phyloP scores from a whole-genome alignment of 2,888 invertebrate species.

The Corbicula japonica region DNA sequence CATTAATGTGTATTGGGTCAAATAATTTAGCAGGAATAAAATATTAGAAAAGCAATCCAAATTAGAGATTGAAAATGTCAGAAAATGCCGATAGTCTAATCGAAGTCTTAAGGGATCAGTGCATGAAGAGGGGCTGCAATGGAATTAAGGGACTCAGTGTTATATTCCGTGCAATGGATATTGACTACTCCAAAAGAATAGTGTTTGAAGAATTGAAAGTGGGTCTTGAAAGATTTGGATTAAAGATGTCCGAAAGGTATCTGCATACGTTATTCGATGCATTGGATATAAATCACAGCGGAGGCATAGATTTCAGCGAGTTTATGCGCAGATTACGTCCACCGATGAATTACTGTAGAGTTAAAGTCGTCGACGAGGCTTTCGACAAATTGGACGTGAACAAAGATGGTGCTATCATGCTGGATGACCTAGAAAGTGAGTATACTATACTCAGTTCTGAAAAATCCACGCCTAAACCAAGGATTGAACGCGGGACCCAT shows the following conservation, averaged over 20 bases:
- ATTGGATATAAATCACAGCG: slow-evolving; percentile 77
- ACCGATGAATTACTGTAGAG: slow-evolving; percentile 70
- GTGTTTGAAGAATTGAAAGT: slow-evolving; percentile 75
- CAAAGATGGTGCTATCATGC: slow-evolving; percentile 74
- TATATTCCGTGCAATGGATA: slow-evolving; percentile 76
- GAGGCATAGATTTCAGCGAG: slow-evolving; percentile 80
- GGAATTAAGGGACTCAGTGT: slow-evolving; percentile 76
- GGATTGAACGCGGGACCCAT: too few species aligned
- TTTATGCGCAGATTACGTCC: slow-evolving; percentile 77
- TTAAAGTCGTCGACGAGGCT: slow-evolving; percentile 74
- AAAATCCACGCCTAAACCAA: too few species aligned
- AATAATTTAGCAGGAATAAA: background rate
- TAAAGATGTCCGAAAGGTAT: slow-evolving; percentile 75
- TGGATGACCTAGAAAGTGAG: slow-evolving; percentile 80
- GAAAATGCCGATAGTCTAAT: slow-evolving; percentile 62
- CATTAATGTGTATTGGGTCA: background rate
- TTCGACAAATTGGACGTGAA: slow-evolving; percentile 79
- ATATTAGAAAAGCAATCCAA: too few species aligned
- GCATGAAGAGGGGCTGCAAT: slow-evolving; percentile 69
- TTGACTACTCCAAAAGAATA: slow-evolving; percentile 76
- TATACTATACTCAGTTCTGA: slow-evolving; percentile 3
- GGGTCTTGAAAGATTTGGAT: slow-evolving; percentile 75
- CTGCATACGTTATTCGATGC: slow-evolving; percentile 71
- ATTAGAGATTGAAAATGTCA: too few species aligned
- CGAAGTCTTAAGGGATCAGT: slow-evolving; percentile 67